Conservation (phyloP, 2,113 vertebrate genomes). For the Cynocephalus volans region DNA sequence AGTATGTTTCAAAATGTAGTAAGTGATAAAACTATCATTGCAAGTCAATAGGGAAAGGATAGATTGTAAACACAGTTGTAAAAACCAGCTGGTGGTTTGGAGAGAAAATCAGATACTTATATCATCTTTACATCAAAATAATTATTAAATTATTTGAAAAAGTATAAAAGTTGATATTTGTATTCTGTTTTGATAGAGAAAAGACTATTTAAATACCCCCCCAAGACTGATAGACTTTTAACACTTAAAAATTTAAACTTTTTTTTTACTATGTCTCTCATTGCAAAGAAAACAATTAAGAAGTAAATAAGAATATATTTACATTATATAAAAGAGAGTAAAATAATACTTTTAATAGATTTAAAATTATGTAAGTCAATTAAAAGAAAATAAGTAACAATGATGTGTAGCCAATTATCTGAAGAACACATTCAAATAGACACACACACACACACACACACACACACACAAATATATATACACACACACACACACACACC, state of each 20-base stretch:
- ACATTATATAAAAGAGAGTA: background rate
- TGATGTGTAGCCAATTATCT: background rate
- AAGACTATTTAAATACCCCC: background rate
- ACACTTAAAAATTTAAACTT: background rate
- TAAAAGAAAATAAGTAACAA: background rate
- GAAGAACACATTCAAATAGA: background rate
- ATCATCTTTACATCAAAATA: background rate
- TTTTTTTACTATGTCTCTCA: background rate
- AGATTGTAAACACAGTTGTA: background rate
- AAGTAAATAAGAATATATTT: background rate
- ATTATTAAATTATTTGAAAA: background rate
- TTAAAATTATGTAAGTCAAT: background rate
- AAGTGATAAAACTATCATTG: background rate
- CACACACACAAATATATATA: background rate
- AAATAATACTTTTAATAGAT: background rate
- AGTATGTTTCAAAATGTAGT: background rate
- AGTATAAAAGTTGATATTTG: background rate
- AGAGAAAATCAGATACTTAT: background rate
- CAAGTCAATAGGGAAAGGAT: background rate
- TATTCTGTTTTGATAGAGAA: background rate
- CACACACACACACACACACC: no score
- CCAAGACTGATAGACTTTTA: background rate
- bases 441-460: background rate
- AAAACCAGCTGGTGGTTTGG: background rate
- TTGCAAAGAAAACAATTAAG: background rate